These are phyloP conservation scores for Spinibarbus caldwelli DNA, from an alignment of 2,797 vertebrate species.

Conservation along the genomic window DNA sequence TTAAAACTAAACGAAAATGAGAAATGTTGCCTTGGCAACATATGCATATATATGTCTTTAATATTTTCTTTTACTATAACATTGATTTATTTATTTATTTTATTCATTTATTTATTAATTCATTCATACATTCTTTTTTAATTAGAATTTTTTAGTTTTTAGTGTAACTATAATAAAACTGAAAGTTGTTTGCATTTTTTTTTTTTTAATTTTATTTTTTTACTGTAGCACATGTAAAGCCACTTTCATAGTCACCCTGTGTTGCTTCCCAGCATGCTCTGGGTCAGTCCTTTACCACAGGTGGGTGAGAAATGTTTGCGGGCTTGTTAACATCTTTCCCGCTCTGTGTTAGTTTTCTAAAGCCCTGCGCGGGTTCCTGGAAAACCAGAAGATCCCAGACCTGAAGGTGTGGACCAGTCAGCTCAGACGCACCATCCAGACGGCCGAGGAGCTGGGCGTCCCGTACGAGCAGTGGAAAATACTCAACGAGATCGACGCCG, in stretches of 20 bases:
- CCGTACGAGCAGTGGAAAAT: conserved; percentile 98
- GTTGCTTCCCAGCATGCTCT: conserved; percentile 9
- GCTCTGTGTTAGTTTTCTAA: conserved; percentile 80
- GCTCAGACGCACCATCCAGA: conserved; percentile 94
- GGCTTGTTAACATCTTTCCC: not conserved
- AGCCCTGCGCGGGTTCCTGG: conserved; percentile 83
- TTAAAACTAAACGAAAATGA: not conserved
- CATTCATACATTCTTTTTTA: not conserved
- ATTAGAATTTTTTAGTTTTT: not conserved
- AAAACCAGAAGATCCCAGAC: conserved; percentile 85
- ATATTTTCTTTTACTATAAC: not conserved
- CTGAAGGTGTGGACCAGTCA: conserved; percentile 98
- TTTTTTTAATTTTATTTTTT: too few species aligned
- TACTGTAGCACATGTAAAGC: not conserved
- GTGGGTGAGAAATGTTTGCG: not conserved
- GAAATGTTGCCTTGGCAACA: not conserved
- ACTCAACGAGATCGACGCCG: conserved; percentile 95
- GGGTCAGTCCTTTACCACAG: not conserved
- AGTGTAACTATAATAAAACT: not conserved
- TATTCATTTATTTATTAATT: not conserved
- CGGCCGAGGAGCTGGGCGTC: conserved; percentile 88
- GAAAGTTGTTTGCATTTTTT: not conserved
- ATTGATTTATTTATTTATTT: not conserved
- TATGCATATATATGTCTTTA: not conserved
- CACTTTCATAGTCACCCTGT: not conserved